Base-by-base conservation (phyloP, 2,888 invertebrate genomes). In the Cantharis flavilabris region DNA sequence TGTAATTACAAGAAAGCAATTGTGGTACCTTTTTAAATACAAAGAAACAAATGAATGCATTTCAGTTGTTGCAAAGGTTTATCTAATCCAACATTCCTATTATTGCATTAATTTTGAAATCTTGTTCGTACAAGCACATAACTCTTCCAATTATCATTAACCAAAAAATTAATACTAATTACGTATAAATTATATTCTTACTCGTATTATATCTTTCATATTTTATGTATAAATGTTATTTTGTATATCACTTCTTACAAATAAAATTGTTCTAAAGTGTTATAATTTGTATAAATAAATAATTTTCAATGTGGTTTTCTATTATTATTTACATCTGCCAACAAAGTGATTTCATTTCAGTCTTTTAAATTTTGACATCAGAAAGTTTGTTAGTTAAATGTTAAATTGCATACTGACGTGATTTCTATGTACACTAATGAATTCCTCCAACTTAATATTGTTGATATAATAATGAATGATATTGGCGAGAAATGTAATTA, bases 191-290 rank as follows among this genome's bases (percentile, higher is more conserved):
- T 65, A 73, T 70, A 75, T 71, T 79, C 69, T 76, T 75, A 78
- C 73, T 78, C 76, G 71, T 77, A 79, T 49, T 49, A 76, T 72
- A 72, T 71, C 79, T 81, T 83, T 81, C 81, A 83, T 84, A 83
- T 84, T 84, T 84, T 85, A 84, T 81, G 83, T 84, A 83, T 84
- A 81, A 82, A 84, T 84, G 85, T 86, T 86, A 85, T 85, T 86
- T 86, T 86, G 82, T 85, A 84, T 85, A 83, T 84, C 80, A 83
- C 82, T 84, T 81, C 83, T 84, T 83, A 83, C 83, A 81, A 83
- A 83, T 83, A 83, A 82, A 75, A 76, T 76, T 79, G 74, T 76
- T 80, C 78, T 75, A 72, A 71, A 75, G 79, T 80, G 78, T 80
- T 81, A 77, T 82, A 78, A 80, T 81, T 82, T 82, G 79, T 80